Base-by-base conservation (phyloP, 2,888 invertebrate genomes). In the Acleris emargana region DNA sequence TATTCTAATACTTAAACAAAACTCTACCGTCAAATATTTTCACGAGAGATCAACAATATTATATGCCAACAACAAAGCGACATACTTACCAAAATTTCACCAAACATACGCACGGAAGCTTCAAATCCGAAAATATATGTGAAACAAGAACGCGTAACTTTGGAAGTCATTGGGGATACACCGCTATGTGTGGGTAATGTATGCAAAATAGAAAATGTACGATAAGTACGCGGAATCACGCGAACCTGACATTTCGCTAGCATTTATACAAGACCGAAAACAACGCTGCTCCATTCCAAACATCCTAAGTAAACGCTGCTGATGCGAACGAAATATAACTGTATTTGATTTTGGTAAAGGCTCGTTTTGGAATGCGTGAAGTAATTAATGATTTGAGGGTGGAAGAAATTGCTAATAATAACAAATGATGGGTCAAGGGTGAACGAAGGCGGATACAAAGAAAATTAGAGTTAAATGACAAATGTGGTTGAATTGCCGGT, bases 201-300 rank as follows among this genome's bases (percentile, higher is more conserved):
- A 91, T 91, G 91, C 91, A 89, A 90, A 91, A 88, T 88, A 89
- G 84, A 83, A 81, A 83, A 82, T 81, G 78, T 80, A 84, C 80
- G 81, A 79, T 89, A 91, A 91, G 86, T 90, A 86, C 78, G 73
- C 75, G 76, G 79, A 81, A 85, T 83, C 91, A 91, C 91, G 91
- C 91, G 81, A 91, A 85, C 81, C 82, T 79, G 76, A 86, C 91
- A 91, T 91, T 91, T 90, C 88, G 89, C 89, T 88, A 88, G 78
- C 88, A 88, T 89, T 88, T 85, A 88, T 86, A 88, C 86, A 86
- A 84, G 76, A 76, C 76, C 77, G 79, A 76, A 69, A 82, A 80
- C 80, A 76, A 71, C 70, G 68, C 38, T 43, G 61, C 63, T 5
- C n/a, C 51, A 28, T 58, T 61, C 55, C 61, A 72, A 82, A 79